Evolutionary conservation across 2,797 vertebrate genomes (phyloP), one percentile per base, ranked within the genome.

Genomic region (Spea hammondii): DNA sequence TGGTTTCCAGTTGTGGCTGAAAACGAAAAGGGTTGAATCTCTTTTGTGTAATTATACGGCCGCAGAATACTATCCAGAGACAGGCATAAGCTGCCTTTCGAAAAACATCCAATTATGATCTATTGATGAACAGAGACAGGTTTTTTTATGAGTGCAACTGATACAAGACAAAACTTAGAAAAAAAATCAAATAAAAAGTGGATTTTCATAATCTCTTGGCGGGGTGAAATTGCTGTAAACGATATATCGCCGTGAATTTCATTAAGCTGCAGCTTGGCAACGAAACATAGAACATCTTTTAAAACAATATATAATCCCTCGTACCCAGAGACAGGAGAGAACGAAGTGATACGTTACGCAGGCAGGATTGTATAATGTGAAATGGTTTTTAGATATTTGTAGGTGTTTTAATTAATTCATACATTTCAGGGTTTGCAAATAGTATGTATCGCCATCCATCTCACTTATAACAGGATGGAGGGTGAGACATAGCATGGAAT

Each of bases 161-260:
- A 32, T 46, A 44, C 78, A 77, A 77, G 68, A 1, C 79, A 49
- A 57, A 77, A 65, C 78, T 74, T 70, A 17, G 12, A 78, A 78
- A 76, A 70, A 83, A 77, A 62, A 14, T 69, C 54, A 72, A 83
- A 82, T n/a, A 78, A 79, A 79, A 78, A 86, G 66, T 3, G 0
- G 9, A 76, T 83, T 82, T 79, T 76, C 79, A 68, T 65, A 13
- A 45, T 49, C 70, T 80, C 46, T 1, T 4, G 0, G 62, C 10
- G 68, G 72, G 83, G 67, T 60, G 10, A 49, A 77, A 81, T 53
- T 69, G 4, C 74, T 77, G 0, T 14, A 65, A 53, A n/a, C n/a
- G 70, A 4, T n/a, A 78, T 70, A 83, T 79, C 8, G 77, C 79
- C 51, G 80, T 72, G 54, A 0, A 55, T 85, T 77, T 81, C 54